These are phyloP conservation scores for Jacana jacana DNA, from an alignment of 2,113 vertebrate species.

Conservation along the genomic window DNA sequence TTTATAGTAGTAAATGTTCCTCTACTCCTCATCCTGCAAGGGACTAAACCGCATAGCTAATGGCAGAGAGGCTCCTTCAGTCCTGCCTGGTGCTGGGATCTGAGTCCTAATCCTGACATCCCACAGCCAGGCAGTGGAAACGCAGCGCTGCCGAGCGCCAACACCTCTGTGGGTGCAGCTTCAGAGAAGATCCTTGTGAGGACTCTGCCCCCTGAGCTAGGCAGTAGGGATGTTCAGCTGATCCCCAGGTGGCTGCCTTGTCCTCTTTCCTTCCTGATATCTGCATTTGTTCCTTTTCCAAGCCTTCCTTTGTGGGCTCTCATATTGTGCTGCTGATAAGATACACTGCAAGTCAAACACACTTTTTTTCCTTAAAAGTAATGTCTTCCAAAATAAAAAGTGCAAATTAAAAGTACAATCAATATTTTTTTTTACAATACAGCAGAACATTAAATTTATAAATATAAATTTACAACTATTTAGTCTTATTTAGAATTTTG, in stretches of 20 bases:
- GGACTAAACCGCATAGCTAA: neutral
- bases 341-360: neutral
- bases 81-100: neutral
- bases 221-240: neutral
- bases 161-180: neutral
- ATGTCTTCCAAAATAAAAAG: neutral
- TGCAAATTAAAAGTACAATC: conserved; percentile 7
- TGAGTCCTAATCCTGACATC: neutral
- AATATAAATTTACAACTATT: neutral
- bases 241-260: neutral
- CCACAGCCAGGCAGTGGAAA: neutral
- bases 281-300: neutral
- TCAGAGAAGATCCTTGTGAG: neutral
- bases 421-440: neutral
- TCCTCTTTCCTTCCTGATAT: neutral
- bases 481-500: neutral
- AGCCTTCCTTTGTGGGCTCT: neutral
- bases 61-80: neutral
- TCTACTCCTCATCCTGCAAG: neutral
- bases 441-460: neutral
- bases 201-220: neutral
- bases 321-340: neutral
- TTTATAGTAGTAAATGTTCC: neutral
- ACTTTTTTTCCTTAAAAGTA: neutral
- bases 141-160: rapidly evolving